A percentile compares a stretch with the other conserved stretches of the same genome.
These are phyloP conservation scores for Nycticebus coucang DNA, from an alignment of 2,113 vertebrate genomes.

Conservation along the genomic window DNA sequence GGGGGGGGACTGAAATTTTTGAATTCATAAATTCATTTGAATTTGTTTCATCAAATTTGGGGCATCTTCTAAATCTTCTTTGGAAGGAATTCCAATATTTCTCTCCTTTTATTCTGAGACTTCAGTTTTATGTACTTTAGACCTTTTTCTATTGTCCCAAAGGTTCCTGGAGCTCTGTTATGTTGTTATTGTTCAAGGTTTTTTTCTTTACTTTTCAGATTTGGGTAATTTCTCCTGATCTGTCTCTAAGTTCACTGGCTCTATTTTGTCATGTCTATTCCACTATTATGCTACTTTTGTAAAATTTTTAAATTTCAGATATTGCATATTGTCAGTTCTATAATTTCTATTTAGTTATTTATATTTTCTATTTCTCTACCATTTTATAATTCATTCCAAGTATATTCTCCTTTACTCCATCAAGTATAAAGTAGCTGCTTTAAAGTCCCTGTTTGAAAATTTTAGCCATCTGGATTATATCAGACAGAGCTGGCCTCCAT, in stretches of 20 bases:
- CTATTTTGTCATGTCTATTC: slow-evolving; percentile 5
- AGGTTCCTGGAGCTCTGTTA: neutral
- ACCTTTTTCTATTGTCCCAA: neutral
- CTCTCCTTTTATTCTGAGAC: neutral
- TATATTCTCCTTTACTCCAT: neutral
- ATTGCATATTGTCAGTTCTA: neutral
- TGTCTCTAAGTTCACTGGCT: neutral
- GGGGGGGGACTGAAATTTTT: neutral
- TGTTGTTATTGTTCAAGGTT: neutral
- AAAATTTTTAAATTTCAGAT: slow-evolving; percentile 8
- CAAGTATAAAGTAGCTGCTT: neutral
- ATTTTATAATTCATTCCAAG: neutral
- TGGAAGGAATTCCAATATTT: neutral
- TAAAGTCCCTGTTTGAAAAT: neutral
- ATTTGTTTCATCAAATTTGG: neutral
- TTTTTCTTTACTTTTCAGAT: neutral
- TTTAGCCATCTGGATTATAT: neutral
- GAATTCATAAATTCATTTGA: slow-evolving; percentile 9
- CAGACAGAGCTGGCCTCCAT: neutral
- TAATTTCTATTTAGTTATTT: slow-evolving; percentile 17
- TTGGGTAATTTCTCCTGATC: neutral
- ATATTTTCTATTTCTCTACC: slow-evolving; percentile 1
- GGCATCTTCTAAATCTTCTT: neutral
- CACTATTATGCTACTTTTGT: neutral
- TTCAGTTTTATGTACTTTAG: neutral